Base-by-base conservation (phyloP, 2,113 vertebrate genomes). In the Misgurnus mizolepis region DNA sequence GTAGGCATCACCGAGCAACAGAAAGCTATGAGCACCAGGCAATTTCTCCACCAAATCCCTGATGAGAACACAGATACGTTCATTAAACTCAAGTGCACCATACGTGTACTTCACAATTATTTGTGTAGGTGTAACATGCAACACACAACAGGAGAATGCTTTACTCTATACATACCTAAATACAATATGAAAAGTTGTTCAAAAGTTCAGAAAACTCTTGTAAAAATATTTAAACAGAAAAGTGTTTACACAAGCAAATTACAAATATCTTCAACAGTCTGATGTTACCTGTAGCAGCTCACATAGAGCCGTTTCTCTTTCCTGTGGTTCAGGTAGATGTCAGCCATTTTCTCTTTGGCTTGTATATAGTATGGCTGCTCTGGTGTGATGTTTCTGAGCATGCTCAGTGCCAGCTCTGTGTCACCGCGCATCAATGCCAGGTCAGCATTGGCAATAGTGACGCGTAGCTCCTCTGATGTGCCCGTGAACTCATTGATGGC, bases 401-500 rank as follows among this genome's bases (percentile, higher is more conserved):
- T 95, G 83, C 90, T 95, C 87, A 99, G 92, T 40, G 97, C 96
- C 79, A 95, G 91, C 81, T 98, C 96, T 0, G 93, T 88, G 83
- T 98, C 96, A 34, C 95, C 97, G 10, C 96, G 94, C 65, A 93
- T 87, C 90, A 99, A 88, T 39, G 95, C 94, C 56, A 98, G 89
- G 88, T 99, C 96, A 2, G 97, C 94, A 4, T 97, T 98, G 75
- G 96, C 95, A 80, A 99, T 95, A 65, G 95, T 93, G 64, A 99
- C 93, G 27, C 96, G 94, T 0, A 98, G 74, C 55, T 98, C 98
- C 89, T 99, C 97, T 0, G 95, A 88, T 0, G 96, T 97, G 80
- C 98, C 96, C 0, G 95, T 95, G 89, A 98, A 99, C 90, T 98
- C 96, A 81, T 95, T 97, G 87, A 98, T 96, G 68, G 97, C 95